These are phyloP conservation scores for Sylvilagus bachmani DNA, from an alignment of 2,113 vertebrate species.

Conservation along the genomic window DNA sequence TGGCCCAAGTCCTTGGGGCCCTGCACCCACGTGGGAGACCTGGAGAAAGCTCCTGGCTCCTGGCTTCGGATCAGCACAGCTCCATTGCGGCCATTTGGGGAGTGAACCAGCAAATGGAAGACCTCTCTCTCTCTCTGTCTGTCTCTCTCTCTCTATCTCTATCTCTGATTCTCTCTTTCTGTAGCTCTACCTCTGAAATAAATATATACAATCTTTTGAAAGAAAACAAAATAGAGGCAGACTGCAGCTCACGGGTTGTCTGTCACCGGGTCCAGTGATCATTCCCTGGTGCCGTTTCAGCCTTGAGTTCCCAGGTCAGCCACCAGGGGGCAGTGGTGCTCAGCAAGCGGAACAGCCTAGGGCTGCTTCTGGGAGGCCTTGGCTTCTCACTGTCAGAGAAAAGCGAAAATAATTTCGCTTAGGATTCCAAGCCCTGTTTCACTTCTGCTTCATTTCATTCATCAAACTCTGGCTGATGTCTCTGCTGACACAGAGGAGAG, in stretches of 20 bases:
- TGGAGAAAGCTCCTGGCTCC: no score
- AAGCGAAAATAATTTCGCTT: not conserved
- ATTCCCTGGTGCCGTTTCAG: not conserved
- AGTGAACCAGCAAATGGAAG: no score
- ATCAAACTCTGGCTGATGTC: not conserved
- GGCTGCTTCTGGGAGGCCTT: not conserved
- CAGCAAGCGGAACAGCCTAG: not conserved
- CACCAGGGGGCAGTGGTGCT: constrained; percentile 68
- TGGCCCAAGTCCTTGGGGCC: no score
- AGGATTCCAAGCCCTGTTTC: not conserved
- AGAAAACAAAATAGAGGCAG: not conserved
- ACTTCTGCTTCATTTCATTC: constrained; percentile 36
- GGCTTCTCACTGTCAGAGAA: not conserved
- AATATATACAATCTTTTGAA: no score
- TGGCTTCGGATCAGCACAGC: no score
- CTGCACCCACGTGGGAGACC: no score
- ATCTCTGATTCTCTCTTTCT: no score
- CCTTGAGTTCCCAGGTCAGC: not conserved
- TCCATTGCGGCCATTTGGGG: no score
- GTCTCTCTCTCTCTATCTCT: no score
- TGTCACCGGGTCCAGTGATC: not conserved
- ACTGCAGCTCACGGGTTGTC: not conserved
- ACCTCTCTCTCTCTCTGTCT: no score
- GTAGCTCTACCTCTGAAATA: no score
- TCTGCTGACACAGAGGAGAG: not conserved